Evolutionary conservation across 2,113 vertebrate genomes (phyloP).

Genomic region (Heterotis niloticus): DNA sequence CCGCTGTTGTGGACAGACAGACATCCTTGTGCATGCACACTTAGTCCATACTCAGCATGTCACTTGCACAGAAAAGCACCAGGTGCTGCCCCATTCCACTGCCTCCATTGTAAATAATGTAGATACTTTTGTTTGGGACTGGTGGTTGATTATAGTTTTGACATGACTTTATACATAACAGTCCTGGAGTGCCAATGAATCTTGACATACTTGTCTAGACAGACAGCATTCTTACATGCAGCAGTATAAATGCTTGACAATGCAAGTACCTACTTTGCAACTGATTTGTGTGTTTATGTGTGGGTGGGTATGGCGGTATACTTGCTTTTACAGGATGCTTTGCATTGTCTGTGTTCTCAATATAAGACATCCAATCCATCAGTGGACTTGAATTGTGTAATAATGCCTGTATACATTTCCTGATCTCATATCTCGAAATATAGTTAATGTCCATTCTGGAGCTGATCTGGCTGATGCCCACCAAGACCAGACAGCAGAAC

Average conservation of each 20-base stretch:
- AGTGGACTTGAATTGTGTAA: too few species aligned
- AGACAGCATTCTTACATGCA: background rate
- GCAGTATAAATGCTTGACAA: background rate
- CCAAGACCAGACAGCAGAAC: too few species aligned
- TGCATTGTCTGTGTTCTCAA: background rate
- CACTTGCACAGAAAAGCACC: background rate
- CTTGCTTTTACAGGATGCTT: too few species aligned
- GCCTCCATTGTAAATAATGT: constrained; percentile 45
- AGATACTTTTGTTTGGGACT: constrained; percentile 18
- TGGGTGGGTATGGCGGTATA: background rate
- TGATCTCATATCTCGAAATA: too few species aligned
- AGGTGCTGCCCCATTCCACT: background rate
- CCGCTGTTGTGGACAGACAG: too few species aligned
- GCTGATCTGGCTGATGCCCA: background rate
- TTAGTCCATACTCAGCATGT: too few species aligned
- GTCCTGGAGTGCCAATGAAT: background rate
- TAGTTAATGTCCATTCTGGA: too few species aligned
- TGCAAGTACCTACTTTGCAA: background rate
- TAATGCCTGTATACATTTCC: too few species aligned
- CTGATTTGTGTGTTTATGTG: background rate
- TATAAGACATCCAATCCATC: too few species aligned
- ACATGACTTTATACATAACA: constrained; percentile 47
- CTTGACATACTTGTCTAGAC: background rate
- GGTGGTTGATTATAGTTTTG: background rate
- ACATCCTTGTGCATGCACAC: too few species aligned